Evolutionary conservation across 1,140 invertebrate species (phyloP), one percentile per base, ranked within the genome.

Genomic region (Vollenhovia emeryi): DNA sequence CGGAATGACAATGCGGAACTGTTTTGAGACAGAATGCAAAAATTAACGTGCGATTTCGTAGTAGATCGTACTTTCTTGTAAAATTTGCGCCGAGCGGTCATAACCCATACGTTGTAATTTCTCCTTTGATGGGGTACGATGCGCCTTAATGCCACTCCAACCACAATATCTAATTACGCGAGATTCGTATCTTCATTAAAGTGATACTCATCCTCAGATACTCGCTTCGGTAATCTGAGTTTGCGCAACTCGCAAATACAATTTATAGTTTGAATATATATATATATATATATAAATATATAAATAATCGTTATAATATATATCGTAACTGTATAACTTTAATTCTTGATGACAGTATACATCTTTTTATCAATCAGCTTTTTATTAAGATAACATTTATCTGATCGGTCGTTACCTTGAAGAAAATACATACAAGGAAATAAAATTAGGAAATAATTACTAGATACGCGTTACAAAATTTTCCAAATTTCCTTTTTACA

Each of bases 121-220:
- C 59, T 64, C n/a, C 1, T 45, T 30, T 43, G 21, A 75, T 74
- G 9, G 15, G 2, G 2, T 57, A n/a, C 13, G 8, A 48, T 43
- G 3, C 40, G 18, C 9, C 48, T 64, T 48, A n/a, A 78, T 64
- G 40, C 13, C 40, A 18, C n/a, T 66, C 30, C 21, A 4, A 52
- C 0, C 62, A 52, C 60, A 33, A 78, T 68, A 66, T 11, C 30
- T 24, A 21, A 76, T 76, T 76, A 43, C 36, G 21, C 40, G n/a
- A 78, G n/a, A 66, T 78, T 45, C 18, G 18, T 76, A 76, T 76
- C 43, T 66, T 79, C 21, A 50, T 15, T 78, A 33, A 78, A 78
- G 24, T 33, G 24, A 57, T 30, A 64, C 8, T 48, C 13, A 52
- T 68, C 43, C 36, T 79, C 30, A 50, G 36, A 45, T 30, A 48